Conservation (phyloP, 2,113 vertebrate species). For the Setophaga petechia region DNA sequence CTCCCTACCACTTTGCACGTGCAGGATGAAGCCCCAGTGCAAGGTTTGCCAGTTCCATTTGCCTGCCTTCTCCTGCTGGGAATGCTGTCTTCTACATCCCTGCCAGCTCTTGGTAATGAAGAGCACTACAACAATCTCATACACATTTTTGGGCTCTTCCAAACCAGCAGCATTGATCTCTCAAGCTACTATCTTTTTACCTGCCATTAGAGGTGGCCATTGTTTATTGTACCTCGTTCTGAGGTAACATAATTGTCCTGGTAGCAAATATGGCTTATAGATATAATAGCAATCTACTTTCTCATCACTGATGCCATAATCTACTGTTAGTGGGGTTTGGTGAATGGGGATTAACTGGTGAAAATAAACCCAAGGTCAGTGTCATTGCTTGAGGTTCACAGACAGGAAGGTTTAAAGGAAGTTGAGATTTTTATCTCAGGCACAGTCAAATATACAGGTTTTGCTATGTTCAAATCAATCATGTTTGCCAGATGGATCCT, state of each 20-base stretch:
- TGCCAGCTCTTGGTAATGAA: not conserved
- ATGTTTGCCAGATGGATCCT: not conserved
- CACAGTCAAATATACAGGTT: not conserved
- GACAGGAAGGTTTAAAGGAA: not conserved
- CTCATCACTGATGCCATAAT: not conserved
- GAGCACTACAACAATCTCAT: not conserved
- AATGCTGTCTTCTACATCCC: not conserved
- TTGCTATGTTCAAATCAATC: not conserved
- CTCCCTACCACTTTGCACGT: fast-evolving
- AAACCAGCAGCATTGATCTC: fast-evolving
- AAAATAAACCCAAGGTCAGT: not conserved
- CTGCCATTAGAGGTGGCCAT: not conserved
- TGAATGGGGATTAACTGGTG: not conserved
- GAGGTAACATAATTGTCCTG: not conserved
- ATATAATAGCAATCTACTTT: not conserved
- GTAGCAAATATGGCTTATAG: not conserved
- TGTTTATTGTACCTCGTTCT: not conserved
- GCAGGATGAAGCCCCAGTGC: not conserved
- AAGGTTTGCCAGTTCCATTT: not conserved
- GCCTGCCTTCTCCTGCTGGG: not conserved
- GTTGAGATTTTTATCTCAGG: not conserved
- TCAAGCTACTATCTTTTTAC: not conserved
- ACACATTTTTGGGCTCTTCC: not conserved
- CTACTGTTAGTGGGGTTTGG: not conserved
- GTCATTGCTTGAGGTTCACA: not conserved